These are phyloP conservation scores for Heliconius cydno DNA, from an alignment of 2,888 invertebrate genomes.

Conservation along the genomic window DNA sequence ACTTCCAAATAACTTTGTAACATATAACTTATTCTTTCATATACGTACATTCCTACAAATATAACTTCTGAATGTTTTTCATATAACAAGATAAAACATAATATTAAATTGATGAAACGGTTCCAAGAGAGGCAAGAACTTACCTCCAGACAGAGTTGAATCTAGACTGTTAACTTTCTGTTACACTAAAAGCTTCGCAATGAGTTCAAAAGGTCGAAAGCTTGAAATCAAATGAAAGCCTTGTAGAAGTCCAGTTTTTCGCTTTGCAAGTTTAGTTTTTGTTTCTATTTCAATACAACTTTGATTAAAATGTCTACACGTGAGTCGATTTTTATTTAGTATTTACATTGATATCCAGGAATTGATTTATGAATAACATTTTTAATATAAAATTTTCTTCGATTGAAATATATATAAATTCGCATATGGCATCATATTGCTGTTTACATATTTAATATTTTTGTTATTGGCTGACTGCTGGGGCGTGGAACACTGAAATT, in stretches of 20 bases:
- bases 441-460: no score
- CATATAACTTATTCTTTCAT: neutral
- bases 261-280: conserved; percentile 11
- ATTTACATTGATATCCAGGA: no score
- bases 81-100: conserved; percentile 15
- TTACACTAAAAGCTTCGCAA: conserved; percentile 39
- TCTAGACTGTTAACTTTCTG: conserved; percentile 36
- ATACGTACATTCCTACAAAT: neutral
- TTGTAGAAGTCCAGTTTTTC: conserved; percentile 23
- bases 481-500: no score
- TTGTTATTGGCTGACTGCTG: no score
- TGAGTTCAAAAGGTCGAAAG: conserved; percentile 35
- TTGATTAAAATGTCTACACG: neutral
- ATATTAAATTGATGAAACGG: conserved; percentile 36
- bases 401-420: no score
- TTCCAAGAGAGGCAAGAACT: conserved; percentile 24
- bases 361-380: no score
- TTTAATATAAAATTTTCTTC: no score
- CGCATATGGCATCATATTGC: no score
- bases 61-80: conserved; percentile 1
- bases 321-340: neutral
- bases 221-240: conserved; percentile 35
- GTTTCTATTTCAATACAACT: conserved; percentile 1
- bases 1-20: neutral
- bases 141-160: conserved; percentile 23